Evolutionary conservation across 2,888 invertebrate species (phyloP).

Genomic region (Chalcis sispes): DNA sequence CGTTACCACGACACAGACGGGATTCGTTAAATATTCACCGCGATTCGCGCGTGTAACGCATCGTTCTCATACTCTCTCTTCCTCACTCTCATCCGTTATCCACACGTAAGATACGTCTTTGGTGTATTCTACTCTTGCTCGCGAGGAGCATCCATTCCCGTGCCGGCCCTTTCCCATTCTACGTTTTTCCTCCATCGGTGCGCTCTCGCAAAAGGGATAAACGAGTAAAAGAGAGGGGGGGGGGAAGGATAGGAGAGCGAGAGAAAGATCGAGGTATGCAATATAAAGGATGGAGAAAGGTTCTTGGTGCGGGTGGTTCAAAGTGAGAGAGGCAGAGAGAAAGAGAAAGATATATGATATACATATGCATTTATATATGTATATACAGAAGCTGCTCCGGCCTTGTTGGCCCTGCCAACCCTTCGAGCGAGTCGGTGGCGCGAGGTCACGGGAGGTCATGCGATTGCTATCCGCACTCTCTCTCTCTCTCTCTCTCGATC

Average conservation of each 20-base stretch:
- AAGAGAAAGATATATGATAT: conserved; percentile 17
- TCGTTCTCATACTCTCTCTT: too few relatives aligned
- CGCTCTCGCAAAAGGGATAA: too few relatives aligned
- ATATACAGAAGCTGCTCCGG: conserved; percentile 47
- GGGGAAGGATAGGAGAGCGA: background rate
- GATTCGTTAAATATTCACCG: too few relatives aligned
- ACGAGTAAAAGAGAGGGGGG: background rate
- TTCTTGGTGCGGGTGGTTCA: too few relatives aligned
- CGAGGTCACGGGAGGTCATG: conserved; percentile 66
- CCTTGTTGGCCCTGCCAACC: conserved; percentile 58
- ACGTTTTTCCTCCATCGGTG: too few relatives aligned
- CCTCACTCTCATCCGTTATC: background rate
- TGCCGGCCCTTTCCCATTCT: too few relatives aligned
- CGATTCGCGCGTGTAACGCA: background rate
- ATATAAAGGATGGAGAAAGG: too few relatives aligned
- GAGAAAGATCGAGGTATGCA: too few relatives aligned
- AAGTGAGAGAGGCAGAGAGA: conserved; percentile 31
- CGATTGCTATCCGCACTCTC: conserved; percentile 62
- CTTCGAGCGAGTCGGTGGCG: conserved; percentile 41
- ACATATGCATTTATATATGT: background rate
- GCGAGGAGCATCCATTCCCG: too few relatives aligned
- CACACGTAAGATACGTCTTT: too few relatives aligned
- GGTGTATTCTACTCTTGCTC: too few relatives aligned
- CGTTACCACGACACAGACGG: too few relatives aligned
- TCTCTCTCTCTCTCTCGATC: conserved; percentile 10